These are phyloP conservation scores for Cephonodes hylas DNA, from an alignment of 2,888 invertebrate genomes.

Conservation along the genomic window DNA sequence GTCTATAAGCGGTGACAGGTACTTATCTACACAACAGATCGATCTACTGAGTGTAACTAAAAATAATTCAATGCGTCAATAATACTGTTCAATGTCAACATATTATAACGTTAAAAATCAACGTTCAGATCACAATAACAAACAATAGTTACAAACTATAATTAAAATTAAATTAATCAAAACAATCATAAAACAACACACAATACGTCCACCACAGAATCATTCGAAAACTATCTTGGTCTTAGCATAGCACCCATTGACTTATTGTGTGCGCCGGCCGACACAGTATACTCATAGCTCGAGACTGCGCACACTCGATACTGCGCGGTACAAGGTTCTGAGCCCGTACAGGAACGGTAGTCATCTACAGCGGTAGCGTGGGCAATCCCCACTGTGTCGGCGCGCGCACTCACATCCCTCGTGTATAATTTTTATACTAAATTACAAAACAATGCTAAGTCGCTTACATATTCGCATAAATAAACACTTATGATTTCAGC, in stretches of 20 bases:
- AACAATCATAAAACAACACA: neutral
- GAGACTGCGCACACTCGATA: neutral
- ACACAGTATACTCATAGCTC: neutral
- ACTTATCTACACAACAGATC: conserved; percentile 6
- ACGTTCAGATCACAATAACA: neutral
- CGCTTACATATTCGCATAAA: conserved; percentile 36
- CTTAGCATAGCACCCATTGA: conserved; percentile 69
- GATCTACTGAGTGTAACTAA: conserved; percentile 7
- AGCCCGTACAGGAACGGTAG: neutral
- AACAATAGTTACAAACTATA: neutral
- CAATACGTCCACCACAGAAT: neutral
- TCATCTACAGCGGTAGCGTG: too few relatives aligned
- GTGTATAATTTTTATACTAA: conserved; percentile 38
- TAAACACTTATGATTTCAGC: conserved; percentile 38
- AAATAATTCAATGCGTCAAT: conserved; percentile 10
- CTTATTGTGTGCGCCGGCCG: conserved; percentile 12
- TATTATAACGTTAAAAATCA: neutral
- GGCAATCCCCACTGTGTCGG: neutral
- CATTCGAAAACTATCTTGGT: conserved; percentile 58
- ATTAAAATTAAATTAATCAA: neutral
- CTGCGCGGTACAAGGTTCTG: too few relatives aligned
- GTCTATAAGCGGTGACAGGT: conserved; percentile 24
- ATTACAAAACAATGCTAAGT: conserved; percentile 41
- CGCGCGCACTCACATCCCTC: conserved; percentile 30
- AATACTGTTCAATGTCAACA: conserved; percentile 17